A percentile compares a stretch with the other conserved stretches of the same genome.
Evolutionary conservation across 2,888 invertebrate genomes (phyloP).

Genomic region (Cataglyphis altisquamis): DNA sequence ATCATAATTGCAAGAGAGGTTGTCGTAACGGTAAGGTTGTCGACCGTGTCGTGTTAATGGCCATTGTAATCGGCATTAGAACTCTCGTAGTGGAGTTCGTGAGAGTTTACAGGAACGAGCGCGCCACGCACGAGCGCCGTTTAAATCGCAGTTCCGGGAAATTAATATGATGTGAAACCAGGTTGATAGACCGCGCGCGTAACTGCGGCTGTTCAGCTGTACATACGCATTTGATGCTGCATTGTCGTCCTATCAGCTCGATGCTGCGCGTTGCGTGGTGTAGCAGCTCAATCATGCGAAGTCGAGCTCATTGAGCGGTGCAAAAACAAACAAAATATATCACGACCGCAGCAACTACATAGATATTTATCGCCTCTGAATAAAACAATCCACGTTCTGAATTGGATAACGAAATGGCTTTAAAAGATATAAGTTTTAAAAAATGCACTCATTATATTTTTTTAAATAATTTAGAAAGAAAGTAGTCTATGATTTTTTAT

Average conservation of each 20-base stretch:
- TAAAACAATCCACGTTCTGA: conserved; percentile 18
- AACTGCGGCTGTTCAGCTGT: conserved; percentile 37
- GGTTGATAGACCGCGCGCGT: conserved; percentile 35
- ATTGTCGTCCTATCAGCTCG: conserved; percentile 37
- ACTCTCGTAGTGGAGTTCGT: conserved; percentile 45
- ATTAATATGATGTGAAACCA: conserved; percentile 49
- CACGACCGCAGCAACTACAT: background rate
- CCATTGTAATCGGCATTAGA: conserved; percentile 54
- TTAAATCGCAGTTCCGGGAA: conserved; percentile 53
- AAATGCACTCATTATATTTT: background rate
- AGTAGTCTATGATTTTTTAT: background rate
- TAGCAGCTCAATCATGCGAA: conserved; percentile 25
- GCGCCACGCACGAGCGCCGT: conserved; percentile 44
- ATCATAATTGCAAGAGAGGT: conserved; percentile 41
- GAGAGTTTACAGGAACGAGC: conserved; percentile 51
- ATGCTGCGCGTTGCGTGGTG: conserved; percentile 13
- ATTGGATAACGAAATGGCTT: conserved; percentile 16
- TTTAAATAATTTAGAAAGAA: background rate
- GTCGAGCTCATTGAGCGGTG: conserved; percentile 18
- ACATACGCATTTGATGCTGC: conserved; percentile 46
- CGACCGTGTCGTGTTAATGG: conserved; percentile 51
- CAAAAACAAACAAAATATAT: conserved; percentile 36
- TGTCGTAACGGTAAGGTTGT: conserved; percentile 50
- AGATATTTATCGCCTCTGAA: conserved; percentile 32
- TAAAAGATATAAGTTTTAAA: background rate